Conservation (phyloP, 2,888 invertebrate genomes). For the Drosophila yooni region DNA sequence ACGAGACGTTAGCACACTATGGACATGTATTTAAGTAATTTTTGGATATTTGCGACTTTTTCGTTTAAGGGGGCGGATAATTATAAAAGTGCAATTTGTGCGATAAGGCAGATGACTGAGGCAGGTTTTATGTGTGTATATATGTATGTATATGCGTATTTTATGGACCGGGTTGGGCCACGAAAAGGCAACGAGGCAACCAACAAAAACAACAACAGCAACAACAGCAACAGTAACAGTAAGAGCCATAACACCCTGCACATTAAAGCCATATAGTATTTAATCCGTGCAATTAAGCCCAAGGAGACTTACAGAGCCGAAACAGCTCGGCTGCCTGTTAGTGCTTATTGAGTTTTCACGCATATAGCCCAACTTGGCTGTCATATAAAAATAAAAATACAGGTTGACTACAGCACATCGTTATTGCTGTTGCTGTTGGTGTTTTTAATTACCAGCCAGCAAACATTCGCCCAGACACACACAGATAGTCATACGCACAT, state of each 20-base stretch:
- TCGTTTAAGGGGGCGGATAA: conserved; percentile 53
- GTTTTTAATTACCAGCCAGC: conserved; percentile 72
- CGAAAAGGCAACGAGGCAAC: conserved; percentile 19
- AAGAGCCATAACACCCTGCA: conserved; percentile 24
- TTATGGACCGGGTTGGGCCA: conserved; percentile 35
- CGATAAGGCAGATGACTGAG: conserved; percentile 53
- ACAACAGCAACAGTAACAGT: conserved; percentile 4
- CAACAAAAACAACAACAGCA: conserved; percentile 13
- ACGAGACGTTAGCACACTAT: conserved; percentile 28
- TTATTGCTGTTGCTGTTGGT: conserved; percentile 47
- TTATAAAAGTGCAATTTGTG: conserved; percentile 75
- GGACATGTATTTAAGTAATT: conserved; percentile 40
- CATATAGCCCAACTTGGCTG: conserved; percentile 34
- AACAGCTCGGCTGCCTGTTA: conserved; percentile 1
- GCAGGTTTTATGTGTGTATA: conserved; percentile 7
- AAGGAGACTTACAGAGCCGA: conserved; percentile 59
- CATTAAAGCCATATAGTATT: conserved; percentile 77
- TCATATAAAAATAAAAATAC: conserved; percentile 69
- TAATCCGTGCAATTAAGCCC: conserved; percentile 82
- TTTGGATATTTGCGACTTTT: conserved; percentile 5
- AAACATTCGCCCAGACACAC: conserved; percentile 26
- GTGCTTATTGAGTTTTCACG: conserved; percentile 33
- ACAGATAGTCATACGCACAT: conserved; percentile 16
- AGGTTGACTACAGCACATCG: conserved; percentile 55
- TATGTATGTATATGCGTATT: background rate